Evolutionary conservation across 2,113 vertebrate genomes (phyloP), one percentile per base, ranked within the genome.

Genomic region (Tautogolabrus adspersus): DNA sequence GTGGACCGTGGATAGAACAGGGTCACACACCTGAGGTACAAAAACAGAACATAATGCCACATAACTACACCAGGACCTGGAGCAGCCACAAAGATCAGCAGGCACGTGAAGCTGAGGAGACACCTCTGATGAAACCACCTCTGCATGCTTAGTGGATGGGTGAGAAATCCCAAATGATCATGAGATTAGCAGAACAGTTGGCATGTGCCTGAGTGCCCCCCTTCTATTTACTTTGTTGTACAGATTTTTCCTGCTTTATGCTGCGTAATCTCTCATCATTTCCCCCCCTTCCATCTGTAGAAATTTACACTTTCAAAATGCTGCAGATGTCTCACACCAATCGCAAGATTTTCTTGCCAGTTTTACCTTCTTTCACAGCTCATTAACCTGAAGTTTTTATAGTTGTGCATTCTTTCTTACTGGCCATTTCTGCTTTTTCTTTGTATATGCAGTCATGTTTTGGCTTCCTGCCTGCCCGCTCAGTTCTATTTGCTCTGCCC

Each of bases 111-210:
- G 30, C 22, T 22, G 13, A 37, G 42, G 19, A 75, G n/a, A n/a
- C 42, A 66, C 40, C 54, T 66, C 15, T 22, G 61, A 69, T 46
- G 18, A 23, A 71, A 22, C 26, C 16, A 3, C 18, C 4, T 49
- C 62, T n/a, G 22, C 26, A 37, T 38, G 42, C 42, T 75, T 26
- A 52, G 3, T 64, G 15, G 26, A 57, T 57, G 61, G 44, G 38
- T 34, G 61, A 64, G 46, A 54, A 51, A 9, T 65, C 54, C 42
- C 61, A 66, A 40, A 40, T 66, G 54, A 49, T 49, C 52, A 66
- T 15, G 11, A 49, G 30, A 59, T 66, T 59, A 75, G 62, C 54
- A 66, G 42, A 75, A 51, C 38, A 66, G 54, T 52, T 59, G 55
- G 54, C 34, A 21, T 30, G 44, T 19, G 30, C 40, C 15, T 57